Conservation (phyloP, 2,113 vertebrate genomes). For the Scartelaos histophorus region DNA sequence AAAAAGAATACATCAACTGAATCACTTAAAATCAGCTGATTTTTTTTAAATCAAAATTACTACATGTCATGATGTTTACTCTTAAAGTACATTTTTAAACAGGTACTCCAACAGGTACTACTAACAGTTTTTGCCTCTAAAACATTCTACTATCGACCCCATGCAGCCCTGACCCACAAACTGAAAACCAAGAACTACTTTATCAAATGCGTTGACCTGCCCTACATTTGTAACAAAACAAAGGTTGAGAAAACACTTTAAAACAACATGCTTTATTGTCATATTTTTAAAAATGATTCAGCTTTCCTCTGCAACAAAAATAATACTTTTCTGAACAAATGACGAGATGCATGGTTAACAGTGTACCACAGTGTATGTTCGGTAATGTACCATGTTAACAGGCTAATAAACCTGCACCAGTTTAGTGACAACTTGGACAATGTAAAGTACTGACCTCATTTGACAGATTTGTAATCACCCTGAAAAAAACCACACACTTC, state of each 20-base stretch:
- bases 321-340: conserved; percentile 52
- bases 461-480: neutral
- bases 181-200: no score
- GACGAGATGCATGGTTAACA: conserved; percentile 40
- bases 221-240: neutral
- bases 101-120: no score
- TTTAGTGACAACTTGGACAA: conserved; percentile 2
- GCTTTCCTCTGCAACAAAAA: conserved; percentile 43
- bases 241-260: conserved; percentile 30
- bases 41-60: no score
- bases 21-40: no score
- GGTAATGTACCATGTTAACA: conserved; percentile 16
- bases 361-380: conserved; percentile 35
- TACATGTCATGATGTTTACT: no score
- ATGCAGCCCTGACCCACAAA: no score
- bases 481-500: neutral
- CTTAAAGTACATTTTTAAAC: no score
- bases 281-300: conserved; percentile 38
- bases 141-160: no score
- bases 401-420: conserved; percentile 21
- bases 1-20: no score
- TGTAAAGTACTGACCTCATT: neutral
- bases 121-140: no score
- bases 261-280: conserved; percentile 74
- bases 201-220: no score